Base-by-base conservation (phyloP, 2,797 vertebrate species). In the Crenichthys baileyi region DNA sequence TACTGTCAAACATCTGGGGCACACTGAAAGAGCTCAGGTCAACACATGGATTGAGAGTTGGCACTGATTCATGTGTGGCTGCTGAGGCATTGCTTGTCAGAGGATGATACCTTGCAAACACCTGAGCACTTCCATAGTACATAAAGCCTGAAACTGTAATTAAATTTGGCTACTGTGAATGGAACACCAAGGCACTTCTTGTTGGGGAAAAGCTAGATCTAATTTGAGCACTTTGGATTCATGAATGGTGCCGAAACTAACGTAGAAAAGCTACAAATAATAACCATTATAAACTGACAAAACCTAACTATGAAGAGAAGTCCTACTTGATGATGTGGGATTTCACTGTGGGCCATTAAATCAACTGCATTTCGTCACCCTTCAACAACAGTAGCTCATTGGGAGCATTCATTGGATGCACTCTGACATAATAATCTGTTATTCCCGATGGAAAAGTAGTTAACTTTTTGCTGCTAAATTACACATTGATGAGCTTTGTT, bases 31-130 rank as follows among this genome's bases (percentile, higher is more conserved):
- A 73, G 70, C 70, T 81, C 55, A 1, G 86, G 24, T 89, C 87
- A 90, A 88, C 81, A 79, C 61, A 9, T 77, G 86, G 90, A 93
- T 88, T 91, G 83, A 89, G 85, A 79, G 86, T 0, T 60, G 63
- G 70, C 46, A 87, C 79, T 88, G 88, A 90, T 80, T 91, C 90
- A 92, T 87, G 85, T 83, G 82, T 81, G 86, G 87, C 85, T 83
- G 70, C 73, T 90, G 90, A 92, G 73, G 90, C 86, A 89, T 41
- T 26, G 56, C 75, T 82, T 74, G 46, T 87, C 78, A 68, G 65
- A 74, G 76, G 68, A 81, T 77, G 85, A 89, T 81, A 79, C 79
- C 72, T 76, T 68, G 79, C 16, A 75, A 79, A 79, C 84, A 81
- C 84, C 81, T 79, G 60, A 89, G 63, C 18, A 60, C 80, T 83